Percentiles rank a stretch among this genome's conserved stretches.
Evolutionary conservation across 2,797 vertebrate genomes (phyloP).

Genomic region (Epinephelus malabaricus): DNA sequence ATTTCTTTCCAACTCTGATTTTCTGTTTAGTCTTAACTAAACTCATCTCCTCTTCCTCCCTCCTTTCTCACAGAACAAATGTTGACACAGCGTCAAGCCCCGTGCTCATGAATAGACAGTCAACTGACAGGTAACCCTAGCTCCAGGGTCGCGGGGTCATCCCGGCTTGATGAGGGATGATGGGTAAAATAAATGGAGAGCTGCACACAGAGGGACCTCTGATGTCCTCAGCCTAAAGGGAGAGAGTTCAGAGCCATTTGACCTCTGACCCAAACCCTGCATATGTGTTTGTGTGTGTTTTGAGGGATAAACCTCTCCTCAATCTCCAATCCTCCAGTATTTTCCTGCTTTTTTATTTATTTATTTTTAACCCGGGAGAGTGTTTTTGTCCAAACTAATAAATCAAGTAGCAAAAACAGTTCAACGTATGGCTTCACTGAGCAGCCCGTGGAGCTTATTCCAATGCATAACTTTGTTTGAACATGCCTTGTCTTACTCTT

Average conservation of each 20-base stretch:
- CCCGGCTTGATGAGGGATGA: conserved; percentile 82
- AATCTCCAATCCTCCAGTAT: conserved; percentile 40
- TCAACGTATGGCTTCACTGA: conserved; percentile 22
- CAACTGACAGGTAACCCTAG: conserved; percentile 86
- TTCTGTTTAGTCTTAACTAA: conserved; percentile 28
- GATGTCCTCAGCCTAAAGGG: conserved; percentile 77
- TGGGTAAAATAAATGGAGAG: conserved; percentile 84
- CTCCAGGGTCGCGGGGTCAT: conserved; percentile 78
- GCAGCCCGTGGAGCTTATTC: conserved; percentile 51
- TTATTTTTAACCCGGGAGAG: background rate
- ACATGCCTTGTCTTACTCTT: conserved; percentile 63
- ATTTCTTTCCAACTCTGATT: background rate
- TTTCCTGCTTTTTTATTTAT: conserved; percentile 2
- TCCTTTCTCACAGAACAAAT: conserved; percentile 68
- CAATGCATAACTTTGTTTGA: conserved; percentile 65
- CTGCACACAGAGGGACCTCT: conserved; percentile 76
- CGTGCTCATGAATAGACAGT: conserved; percentile 77
- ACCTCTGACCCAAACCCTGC: conserved; percentile 70
- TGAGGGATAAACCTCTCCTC: conserved; percentile 55
- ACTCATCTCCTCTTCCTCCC: conserved; percentile 26
- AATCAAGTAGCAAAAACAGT: conserved; percentile 41
- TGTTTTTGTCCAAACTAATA: conserved; percentile 28
- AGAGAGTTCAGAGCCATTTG: conserved; percentile 78
- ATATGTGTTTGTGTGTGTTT: conserved; percentile 63
- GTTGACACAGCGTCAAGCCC: conserved; percentile 77